Percentiles rank a stretch among this genome's conserved stretches.
phyloP scores from a whole-genome alignment of 2,797 vertebrate species.

The Nannoperca obscura region DNA sequence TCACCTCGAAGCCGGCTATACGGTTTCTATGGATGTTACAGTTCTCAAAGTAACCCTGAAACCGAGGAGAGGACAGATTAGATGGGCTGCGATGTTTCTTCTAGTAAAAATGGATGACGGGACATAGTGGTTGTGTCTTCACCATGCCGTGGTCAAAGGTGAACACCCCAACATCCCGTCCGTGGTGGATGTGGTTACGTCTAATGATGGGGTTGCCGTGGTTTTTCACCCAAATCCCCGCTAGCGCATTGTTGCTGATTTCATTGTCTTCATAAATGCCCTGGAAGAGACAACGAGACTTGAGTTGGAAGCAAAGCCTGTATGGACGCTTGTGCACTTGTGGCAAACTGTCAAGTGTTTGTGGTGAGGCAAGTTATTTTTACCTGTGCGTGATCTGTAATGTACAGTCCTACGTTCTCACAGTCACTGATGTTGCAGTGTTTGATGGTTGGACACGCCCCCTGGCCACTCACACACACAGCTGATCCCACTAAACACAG shows the following conservation, averaged over 20 bases:
- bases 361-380: background rate
- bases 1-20: constrained; percentile 99
- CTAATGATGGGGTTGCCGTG: constrained; percentile 99
- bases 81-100: background rate
- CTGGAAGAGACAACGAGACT: constrained; percentile 72
- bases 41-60: constrained; percentile 98
- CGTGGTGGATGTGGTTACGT: constrained; percentile 99
- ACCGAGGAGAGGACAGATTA: background rate
- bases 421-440: constrained; percentile 99
- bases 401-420: constrained; percentile 99
- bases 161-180: constrained; percentile 98
- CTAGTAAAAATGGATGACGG: accelerated
- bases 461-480: constrained; percentile 98
- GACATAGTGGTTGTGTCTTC: constrained; percentile 44
- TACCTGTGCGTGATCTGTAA: constrained; percentile 99
- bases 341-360: background rate
- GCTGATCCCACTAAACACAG: constrained; percentile 93
- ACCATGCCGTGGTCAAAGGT: constrained; percentile 99
- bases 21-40: constrained; percentile 99
- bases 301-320: background rate
- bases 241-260: constrained; percentile 99
- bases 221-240: constrained; percentile 99
- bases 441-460: constrained; percentile 98
- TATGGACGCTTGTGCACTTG: background rate
- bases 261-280: constrained; percentile 99